phyloP scores from a whole-genome alignment of 2,113 vertebrate genomes.

The Potamarius usumacintae region DNA sequence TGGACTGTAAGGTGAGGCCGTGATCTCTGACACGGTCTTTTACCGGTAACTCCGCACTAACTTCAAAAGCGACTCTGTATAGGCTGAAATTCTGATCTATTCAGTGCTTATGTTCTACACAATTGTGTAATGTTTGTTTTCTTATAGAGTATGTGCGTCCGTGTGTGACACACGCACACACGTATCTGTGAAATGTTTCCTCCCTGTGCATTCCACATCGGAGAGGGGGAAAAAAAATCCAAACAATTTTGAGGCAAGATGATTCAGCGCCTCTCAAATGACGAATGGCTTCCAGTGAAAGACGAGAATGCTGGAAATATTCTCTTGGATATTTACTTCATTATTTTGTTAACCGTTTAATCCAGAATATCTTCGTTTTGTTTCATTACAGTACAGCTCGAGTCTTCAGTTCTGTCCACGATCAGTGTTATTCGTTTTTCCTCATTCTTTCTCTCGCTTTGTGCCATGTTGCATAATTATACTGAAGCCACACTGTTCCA shows the following conservation, averaged over 20 bases:
- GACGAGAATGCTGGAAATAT: conserved; percentile 50
- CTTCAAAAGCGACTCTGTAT: background rate
- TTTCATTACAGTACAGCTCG: background rate
- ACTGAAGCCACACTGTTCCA: conserved; percentile 47
- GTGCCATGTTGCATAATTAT: conserved; percentile 2
- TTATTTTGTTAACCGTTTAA: conserved; percentile 1
- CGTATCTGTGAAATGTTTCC: conserved; percentile 56
- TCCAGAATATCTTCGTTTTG: conserved; percentile 8
- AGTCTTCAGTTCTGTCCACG: background rate
- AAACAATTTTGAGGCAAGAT: conserved; percentile 35
- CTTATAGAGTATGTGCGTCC: conserved; percentile 8
- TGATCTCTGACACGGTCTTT: background rate
- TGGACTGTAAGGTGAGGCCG: conserved; percentile 93
- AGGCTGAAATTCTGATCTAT: background rate
- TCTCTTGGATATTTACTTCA: conserved; percentile 19
- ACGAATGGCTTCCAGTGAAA: conserved; percentile 45
- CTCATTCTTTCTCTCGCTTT: conserved; percentile 7
- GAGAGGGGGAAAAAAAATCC: conserved; percentile 35
- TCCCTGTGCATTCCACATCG: conserved; percentile 54
- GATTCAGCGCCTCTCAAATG: conserved; percentile 57
- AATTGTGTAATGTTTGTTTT: too few relatives aligned
- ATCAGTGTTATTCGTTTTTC: background rate
- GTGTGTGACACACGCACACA: background rate
- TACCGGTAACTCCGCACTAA: background rate
- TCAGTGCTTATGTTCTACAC: background rate